These are phyloP conservation scores for Ophiothrix spiculata DNA, from an alignment of 35 echinoderm and acorn worm species.

Conservation along the genomic window DNA sequence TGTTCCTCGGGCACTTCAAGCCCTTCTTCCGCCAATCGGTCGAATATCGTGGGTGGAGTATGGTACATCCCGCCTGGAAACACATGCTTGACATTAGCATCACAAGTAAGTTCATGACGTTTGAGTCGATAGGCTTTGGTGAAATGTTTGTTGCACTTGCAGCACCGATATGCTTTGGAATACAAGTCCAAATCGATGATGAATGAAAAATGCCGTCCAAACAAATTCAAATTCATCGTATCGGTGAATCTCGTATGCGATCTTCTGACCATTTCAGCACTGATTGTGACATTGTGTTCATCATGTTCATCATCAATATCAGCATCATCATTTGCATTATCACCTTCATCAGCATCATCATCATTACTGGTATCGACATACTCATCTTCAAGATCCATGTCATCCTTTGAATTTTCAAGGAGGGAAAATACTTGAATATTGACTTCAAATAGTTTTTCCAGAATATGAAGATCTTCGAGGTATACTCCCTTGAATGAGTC, in stretches of 20 bases:
- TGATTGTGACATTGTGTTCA: too few relatives aligned
- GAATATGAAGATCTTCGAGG: too few relatives aligned
- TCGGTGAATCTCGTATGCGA: background rate
- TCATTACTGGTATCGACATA: too few relatives aligned
- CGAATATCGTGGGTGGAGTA: slow-evolving; percentile 22
- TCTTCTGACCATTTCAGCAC: slow-evolving; percentile 4
- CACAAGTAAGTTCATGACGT: background rate
- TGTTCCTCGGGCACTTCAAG: background rate
- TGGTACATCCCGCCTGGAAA: slow-evolving; percentile 33
- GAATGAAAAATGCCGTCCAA: background rate
- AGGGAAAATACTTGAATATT: too few relatives aligned
- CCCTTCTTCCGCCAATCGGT: slow-evolving; percentile 22
- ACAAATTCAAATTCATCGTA: slow-evolving; percentile 3
- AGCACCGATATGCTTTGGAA: background rate
- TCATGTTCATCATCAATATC: too few relatives aligned
- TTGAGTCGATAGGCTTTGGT: background rate
- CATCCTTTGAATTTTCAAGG: too few relatives aligned
- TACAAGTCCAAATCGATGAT: background rate
- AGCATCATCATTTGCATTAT: too few relatives aligned
- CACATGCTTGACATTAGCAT: slow-evolving; percentile 1
- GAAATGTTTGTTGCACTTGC: background rate
- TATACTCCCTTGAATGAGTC: too few relatives aligned
- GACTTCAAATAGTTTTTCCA: too few relatives aligned
- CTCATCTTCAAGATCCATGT: too few relatives aligned
- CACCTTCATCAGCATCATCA: too few relatives aligned